phyloP scores from a whole-genome alignment of 2,113 vertebrate genomes.

The Calypte anna region DNA sequence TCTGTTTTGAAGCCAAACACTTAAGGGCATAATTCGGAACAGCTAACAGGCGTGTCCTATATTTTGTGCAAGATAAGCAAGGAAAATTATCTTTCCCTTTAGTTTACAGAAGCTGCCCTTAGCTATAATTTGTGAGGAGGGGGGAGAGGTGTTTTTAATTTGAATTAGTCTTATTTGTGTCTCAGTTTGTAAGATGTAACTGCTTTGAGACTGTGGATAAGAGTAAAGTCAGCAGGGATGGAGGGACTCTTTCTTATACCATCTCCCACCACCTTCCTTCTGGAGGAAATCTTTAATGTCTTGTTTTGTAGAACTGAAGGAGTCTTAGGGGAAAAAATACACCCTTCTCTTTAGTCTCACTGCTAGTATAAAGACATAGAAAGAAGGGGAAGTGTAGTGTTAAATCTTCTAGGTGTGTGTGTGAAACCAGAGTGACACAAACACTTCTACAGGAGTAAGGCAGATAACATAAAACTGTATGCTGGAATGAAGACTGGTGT shows the following conservation, averaged over 20 bases:
- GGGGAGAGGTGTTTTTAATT: neutral
- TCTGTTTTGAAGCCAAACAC: constrained; percentile 47
- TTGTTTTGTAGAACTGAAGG: neutral
- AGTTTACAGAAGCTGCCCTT: neutral
- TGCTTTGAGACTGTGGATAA: neutral
- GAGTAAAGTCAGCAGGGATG: neutral
- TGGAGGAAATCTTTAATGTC: neutral
- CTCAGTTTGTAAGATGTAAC: neutral
- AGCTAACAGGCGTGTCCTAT: neutral
- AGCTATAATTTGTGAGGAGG: neutral
- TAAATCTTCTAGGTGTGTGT: neutral
- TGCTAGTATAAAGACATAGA: neutral
- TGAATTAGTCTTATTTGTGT: neutral
- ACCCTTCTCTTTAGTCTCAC: neutral
- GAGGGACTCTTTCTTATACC: neutral
- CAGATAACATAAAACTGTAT: neutral
- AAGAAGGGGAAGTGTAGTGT: neutral
- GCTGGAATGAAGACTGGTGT: neutral
- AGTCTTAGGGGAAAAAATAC: neutral
- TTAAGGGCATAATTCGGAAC: constrained; percentile 31
- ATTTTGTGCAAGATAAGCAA: constrained; percentile 33
- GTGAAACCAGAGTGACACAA: neutral
- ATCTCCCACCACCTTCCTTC: neutral
- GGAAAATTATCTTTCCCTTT: neutral
- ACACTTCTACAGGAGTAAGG: neutral